phyloP scores from a whole-genome alignment of 2,113 vertebrate species.

The Perognathus longimembris region DNA sequence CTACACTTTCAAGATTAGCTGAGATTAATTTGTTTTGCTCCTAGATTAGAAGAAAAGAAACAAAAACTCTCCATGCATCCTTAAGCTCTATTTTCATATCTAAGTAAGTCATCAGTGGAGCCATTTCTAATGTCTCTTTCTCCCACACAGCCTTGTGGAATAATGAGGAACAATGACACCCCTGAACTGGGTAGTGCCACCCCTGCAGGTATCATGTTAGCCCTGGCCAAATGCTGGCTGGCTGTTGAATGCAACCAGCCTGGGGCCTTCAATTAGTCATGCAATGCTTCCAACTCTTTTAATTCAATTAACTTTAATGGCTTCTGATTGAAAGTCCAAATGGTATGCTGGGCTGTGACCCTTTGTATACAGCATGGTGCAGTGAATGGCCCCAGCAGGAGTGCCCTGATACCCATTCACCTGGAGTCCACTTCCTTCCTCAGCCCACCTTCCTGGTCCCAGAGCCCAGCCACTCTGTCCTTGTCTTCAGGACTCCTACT shows the following conservation, averaged over 20 bases:
- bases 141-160: neutral
- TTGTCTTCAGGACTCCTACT: neutral
- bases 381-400: slow-evolving; percentile 28
- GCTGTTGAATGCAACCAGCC: slow-evolving; percentile 28
- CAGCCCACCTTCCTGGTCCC: neutral
- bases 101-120: neutral
- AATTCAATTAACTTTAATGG: slow-evolving; percentile 77
- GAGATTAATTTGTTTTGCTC: slow-evolving; percentile 32
- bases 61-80: neutral
- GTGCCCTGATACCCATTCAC: neutral
- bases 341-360: neutral
- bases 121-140: neutral
- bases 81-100: neutral
- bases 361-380: slow-evolving; percentile 46
- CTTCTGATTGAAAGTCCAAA: slow-evolving; percentile 63
- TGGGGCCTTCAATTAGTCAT: slow-evolving; percentile 62
- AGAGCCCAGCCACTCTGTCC: neutral
- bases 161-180: neutral
- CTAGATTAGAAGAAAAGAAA: slow-evolving; percentile 32
- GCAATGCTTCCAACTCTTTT: slow-evolving; percentile 57
- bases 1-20: slow-evolving; percentile 25
- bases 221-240: slow-evolving; percentile 23
- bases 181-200: neutral
- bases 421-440: neutral
- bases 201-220: neutral